phyloP scores from a whole-genome alignment of 2,888 invertebrate species.

The Oxycera nigricornis region DNA sequence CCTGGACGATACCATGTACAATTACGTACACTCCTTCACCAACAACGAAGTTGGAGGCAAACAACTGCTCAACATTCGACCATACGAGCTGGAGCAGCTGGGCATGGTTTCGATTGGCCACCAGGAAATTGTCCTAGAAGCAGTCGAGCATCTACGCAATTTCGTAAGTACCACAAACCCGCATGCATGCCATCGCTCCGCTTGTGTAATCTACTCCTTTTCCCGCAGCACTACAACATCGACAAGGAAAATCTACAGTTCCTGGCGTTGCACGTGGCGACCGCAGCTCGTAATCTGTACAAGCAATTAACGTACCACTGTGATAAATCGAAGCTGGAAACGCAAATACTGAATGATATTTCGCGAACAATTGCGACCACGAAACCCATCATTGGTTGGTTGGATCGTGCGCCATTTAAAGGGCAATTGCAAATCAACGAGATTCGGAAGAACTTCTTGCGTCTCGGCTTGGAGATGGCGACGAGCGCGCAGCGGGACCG shows the following conservation, averaged over 20 bases:
- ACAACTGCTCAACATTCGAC: conserved; percentile 78
- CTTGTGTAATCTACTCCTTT: conserved; percentile 46
- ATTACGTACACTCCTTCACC: conserved; percentile 81
- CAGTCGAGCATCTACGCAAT: conserved; percentile 87
- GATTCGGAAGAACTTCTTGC: conserved; percentile 75
- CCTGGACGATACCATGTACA: conserved; percentile 69
- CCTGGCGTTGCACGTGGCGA: conserved; percentile 83
- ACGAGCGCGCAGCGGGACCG: conserved; percentile 89
- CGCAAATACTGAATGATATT: conserved; percentile 83
- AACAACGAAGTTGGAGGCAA: conserved; percentile 83
- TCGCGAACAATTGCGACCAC: conserved; percentile 83
- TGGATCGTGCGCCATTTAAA: conserved; percentile 71
- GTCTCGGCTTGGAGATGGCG: conserved; percentile 84
- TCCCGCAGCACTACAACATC: conserved; percentile 83
- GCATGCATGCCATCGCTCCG: background rate
- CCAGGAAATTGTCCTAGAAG: conserved; percentile 91
- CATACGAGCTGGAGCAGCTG: conserved; percentile 87
- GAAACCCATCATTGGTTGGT: conserved; percentile 89
- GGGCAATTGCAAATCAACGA: conserved; percentile 69
- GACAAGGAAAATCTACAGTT: conserved; percentile 92
- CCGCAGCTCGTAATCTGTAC: conserved; percentile 79
- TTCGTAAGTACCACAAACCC: conserved; percentile 69
- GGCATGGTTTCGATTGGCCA: conserved; percentile 89
- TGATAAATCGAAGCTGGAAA: conserved; percentile 71
- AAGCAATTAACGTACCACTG: conserved; percentile 71